Conservation (phyloP, 1,140 invertebrate species). For the Hycleus cichorii region DNA sequence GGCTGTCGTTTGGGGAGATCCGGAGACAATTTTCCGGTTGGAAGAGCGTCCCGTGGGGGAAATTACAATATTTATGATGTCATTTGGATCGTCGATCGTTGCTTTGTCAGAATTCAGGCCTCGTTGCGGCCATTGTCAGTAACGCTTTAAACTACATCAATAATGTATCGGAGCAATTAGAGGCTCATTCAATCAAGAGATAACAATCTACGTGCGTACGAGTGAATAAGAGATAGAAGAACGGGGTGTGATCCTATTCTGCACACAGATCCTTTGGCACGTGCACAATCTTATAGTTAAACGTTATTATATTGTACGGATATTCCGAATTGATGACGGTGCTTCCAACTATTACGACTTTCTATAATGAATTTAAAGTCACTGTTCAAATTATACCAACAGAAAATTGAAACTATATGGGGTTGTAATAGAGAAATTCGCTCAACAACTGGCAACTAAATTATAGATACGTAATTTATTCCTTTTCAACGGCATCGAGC, state of each 20-base stretch:
- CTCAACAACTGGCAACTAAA: no score
- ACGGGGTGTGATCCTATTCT: constrained; percentile 14
- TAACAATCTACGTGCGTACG: no score
- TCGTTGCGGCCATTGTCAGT: constrained; percentile 20
- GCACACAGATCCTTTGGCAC: not conserved
- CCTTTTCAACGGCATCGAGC: no score
- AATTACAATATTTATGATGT: constrained; percentile 34
- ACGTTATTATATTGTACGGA: no score
- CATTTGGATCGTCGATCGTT: constrained; percentile 27
- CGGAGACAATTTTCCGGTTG: constrained; percentile 29
- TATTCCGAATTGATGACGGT: no score
- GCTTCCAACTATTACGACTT: no score
- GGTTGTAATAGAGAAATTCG: no score
- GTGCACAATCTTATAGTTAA: constrained; percentile 8
- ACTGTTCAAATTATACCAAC: no score
- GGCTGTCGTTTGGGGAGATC: not conserved
- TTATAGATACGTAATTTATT: no score
- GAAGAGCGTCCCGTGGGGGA: constrained; percentile 24
- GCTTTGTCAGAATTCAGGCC: constrained; percentile 16
- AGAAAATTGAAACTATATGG: no score
- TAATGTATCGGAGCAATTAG: constrained; percentile 23
- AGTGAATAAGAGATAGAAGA: not conserved
- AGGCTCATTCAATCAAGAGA: constrained; percentile 13
- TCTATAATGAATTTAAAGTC: no score
- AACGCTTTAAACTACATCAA: constrained; percentile 16